A percentile compares a stretch with the other conserved stretches of the same genome.
Conservation (phyloP, 1,140 invertebrate genomes). For the Diuraphis noxia region DNA sequence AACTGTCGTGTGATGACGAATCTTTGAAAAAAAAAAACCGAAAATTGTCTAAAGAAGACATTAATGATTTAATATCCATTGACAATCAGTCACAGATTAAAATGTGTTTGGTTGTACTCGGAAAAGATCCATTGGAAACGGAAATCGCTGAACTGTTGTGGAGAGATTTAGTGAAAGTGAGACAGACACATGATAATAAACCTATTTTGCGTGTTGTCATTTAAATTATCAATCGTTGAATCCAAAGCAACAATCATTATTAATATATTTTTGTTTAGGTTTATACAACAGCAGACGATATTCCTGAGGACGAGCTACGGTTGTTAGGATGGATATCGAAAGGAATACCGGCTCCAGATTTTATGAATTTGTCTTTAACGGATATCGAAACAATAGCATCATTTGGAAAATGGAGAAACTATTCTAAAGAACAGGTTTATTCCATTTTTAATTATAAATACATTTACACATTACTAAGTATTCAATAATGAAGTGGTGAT, state of each 20-base stretch:
- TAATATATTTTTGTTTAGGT: conserved; percentile 14
- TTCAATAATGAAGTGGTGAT: neutral
- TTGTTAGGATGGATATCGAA: conserved; percentile 62
- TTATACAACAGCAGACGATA: conserved; percentile 56
- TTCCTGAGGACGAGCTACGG: conserved; percentile 61
- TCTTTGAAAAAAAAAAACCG: neutral
- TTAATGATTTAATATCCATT: neutral
- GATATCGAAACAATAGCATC: conserved; percentile 62
- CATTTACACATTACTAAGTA: neutral
- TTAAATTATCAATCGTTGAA: neutral
- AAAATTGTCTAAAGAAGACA: neutral
- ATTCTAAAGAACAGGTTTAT: conserved; percentile 58
- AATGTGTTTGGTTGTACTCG: conserved; percentile 19
- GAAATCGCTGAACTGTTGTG: neutral
- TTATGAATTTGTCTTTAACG: conserved; percentile 61
- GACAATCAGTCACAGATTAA: conserved; percentile 8
- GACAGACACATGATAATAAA: neutral
- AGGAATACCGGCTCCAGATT: conserved; percentile 61
- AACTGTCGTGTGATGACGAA: neutral
- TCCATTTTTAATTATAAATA: neutral
- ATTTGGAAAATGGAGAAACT: conserved; percentile 62
- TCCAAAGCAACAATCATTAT: too few species aligned
- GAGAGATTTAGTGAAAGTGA: conserved; percentile 43
- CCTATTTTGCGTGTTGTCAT: neutral
- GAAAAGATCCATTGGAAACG: conserved; percentile 27